Conservation (phyloP, 1,140 invertebrate genomes). For the Hylaeus anthracinus region DNA sequence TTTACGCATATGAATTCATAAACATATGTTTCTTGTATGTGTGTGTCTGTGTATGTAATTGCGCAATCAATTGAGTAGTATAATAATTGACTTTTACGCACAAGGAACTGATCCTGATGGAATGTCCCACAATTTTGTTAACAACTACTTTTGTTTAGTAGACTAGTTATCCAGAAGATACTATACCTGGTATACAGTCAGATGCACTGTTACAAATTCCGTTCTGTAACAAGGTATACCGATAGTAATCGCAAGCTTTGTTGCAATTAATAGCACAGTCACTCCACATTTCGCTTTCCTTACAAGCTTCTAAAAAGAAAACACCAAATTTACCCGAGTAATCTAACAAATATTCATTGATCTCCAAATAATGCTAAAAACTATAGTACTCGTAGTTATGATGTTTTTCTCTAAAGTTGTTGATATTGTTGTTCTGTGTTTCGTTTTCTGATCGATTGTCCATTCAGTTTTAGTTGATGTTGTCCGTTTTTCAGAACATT, state of each 20-base stretch:
- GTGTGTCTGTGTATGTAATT: no score
- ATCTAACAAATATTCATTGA: neutral
- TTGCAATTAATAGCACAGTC: conserved; percentile 85
- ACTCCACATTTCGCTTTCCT: conserved; percentile 78
- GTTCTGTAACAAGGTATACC: conserved; percentile 72
- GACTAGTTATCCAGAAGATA: neutral
- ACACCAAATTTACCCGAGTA: neutral
- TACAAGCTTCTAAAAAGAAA: conserved; percentile 67
- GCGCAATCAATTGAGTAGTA: no score
- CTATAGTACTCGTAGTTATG: conserved; percentile 16
- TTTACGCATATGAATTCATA: no score
- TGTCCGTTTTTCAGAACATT: conserved; percentile 75
- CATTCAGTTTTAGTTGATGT: conserved; percentile 22
- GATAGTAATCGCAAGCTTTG: conserved; percentile 82
- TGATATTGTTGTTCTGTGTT: neutral
- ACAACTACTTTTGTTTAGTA: neutral
- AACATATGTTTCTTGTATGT: no score
- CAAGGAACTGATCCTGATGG: no score
- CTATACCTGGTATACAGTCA: conserved; percentile 80
- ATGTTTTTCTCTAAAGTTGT: conserved; percentile 23
- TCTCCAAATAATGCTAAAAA: neutral
- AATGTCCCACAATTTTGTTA: no score
- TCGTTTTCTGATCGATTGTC: neutral
- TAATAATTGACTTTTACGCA: no score
- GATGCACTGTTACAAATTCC: conserved; percentile 76